Percentiles rank a stretch among this genome's conserved stretches.
phyloP scores from a whole-genome alignment of 2,888 invertebrate species.

The Drosophila multiciliata region DNA sequence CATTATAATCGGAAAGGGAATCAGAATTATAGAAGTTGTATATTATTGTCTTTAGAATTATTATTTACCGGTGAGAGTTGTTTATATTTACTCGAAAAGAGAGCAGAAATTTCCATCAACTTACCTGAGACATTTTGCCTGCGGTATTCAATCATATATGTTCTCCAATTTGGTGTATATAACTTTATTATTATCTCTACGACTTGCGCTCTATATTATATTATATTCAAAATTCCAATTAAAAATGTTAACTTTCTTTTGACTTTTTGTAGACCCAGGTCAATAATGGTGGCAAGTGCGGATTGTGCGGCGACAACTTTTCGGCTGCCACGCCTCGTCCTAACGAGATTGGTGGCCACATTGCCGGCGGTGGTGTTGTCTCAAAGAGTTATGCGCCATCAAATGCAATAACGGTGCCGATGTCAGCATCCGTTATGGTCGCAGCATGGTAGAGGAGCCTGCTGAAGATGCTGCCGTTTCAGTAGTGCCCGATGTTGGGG shows the following conservation, averaged over 20 bases:
- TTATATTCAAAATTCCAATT: not conserved
- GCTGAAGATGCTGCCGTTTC: slow-evolving; percentile 11
- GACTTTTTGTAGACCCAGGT: slow-evolving; percentile 81
- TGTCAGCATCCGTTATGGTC: slow-evolving; percentile 77
- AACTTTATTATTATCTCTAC: not conserved
- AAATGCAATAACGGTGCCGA: slow-evolving; percentile 83
- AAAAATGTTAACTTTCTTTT: too few species aligned
- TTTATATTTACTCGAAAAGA: not conserved
- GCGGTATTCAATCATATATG: not conserved
- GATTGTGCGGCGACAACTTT: slow-evolving; percentile 87
- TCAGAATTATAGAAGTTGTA: not conserved
- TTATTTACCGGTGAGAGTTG: not conserved
- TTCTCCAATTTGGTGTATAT: not conserved
- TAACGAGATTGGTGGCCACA: slow-evolving; percentile 86
- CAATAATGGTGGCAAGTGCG: slow-evolving; percentile 85
- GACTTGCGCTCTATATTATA: not conserved
- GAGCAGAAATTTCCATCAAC: not conserved
- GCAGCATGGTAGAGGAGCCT: slow-evolving; percentile 48
- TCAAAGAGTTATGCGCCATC: slow-evolving; percentile 82
- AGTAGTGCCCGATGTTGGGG: slow-evolving; percentile 17
- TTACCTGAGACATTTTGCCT: too few species aligned
- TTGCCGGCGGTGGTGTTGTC: slow-evolving; percentile 85
- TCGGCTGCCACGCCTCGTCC: slow-evolving; percentile 84
- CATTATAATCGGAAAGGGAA: not conserved
- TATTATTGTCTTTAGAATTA: not conserved